Percentiles rank a stretch among this genome's conserved stretches.
Evolutionary conservation across 1,140 invertebrate genomes (phyloP).

Genomic region (Wiebesia pumilae): DNA sequence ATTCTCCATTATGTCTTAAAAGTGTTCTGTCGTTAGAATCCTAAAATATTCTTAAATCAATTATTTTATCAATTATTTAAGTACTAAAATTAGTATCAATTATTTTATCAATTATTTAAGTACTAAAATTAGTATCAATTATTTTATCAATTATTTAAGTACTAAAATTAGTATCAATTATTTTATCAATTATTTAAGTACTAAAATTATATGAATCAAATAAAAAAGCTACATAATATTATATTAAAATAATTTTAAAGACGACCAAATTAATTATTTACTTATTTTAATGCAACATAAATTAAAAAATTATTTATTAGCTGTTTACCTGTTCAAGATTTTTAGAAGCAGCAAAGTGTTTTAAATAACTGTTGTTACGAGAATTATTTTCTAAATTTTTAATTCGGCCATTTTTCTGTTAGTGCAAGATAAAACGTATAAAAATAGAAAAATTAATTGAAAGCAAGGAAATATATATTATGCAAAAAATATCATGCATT

Average conservation of each 20-base stretch:
- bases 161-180: too few relatives aligned
- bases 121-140: too few relatives aligned
- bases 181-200: too few relatives aligned
- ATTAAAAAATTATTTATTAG: slow-evolving; percentile 1
- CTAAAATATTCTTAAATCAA: slow-evolving; percentile 53
- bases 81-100: too few relatives aligned
- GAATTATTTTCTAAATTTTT: slow-evolving; percentile 62
- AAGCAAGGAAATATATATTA: slow-evolving; percentile 33
- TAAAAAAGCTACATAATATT: too few relatives aligned
- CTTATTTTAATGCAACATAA: too few relatives aligned
- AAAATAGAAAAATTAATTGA: slow-evolving; percentile 24
- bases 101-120: too few relatives aligned
- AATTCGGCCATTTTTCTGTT: slow-evolving; percentile 64
- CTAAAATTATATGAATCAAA: too few relatives aligned
- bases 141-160: too few relatives aligned
- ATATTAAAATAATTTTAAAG: background rate
- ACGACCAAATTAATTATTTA: too few relatives aligned
- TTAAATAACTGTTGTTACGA: slow-evolving; percentile 59
- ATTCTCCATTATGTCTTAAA: slow-evolving; percentile 67
- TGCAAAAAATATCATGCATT: slow-evolving; percentile 24
- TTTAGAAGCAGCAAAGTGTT: slow-evolving; percentile 58
- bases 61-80: too few relatives aligned
- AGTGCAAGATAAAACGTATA: slow-evolving; percentile 23
- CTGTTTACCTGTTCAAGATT: slow-evolving; percentile 62
- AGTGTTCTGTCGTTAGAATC: slow-evolving; percentile 65